Percentiles rank a stretch among this genome's conserved stretches.
These are phyloP conservation scores for Avahi laniger DNA, from an alignment of 2,797 vertebrate species.

Conservation along the genomic window DNA sequence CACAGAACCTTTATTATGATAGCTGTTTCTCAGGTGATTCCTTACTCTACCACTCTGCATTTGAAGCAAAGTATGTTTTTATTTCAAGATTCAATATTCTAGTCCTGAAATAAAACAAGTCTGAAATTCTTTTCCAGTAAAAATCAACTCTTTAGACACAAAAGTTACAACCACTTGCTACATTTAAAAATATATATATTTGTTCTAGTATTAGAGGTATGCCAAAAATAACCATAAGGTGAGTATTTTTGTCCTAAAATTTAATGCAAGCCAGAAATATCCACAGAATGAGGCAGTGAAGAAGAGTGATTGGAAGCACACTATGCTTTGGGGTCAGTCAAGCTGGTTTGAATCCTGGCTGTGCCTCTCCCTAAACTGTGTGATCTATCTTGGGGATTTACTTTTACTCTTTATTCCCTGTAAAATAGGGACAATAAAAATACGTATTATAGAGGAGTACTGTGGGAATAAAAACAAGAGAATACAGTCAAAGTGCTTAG, in stretches of 20 bases:
- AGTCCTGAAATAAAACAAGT: constrained; percentile 15
- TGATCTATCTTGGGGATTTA: background rate
- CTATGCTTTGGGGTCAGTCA: background rate
- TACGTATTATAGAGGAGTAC: background rate
- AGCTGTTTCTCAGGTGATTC: background rate
- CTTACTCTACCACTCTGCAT: background rate
- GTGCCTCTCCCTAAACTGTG: background rate
- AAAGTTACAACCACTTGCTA: constrained; percentile 24
- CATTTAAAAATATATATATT: background rate
- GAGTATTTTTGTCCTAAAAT: constrained; percentile 45
- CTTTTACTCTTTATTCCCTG: background rate
- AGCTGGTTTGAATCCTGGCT: background rate
- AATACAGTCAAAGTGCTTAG: background rate
- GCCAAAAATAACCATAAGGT: constrained; percentile 6
- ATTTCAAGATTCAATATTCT: constrained; percentile 4
- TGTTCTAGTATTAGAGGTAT: constrained; percentile 36
- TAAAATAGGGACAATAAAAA: constrained; percentile 2
- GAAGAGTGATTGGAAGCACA: background rate
- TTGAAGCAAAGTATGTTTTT: constrained; percentile 2
- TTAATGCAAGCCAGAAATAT: constrained; percentile 24
- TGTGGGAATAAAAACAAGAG: background rate
- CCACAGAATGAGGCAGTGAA: background rate
- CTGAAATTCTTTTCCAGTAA: constrained; percentile 23
- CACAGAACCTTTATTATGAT: background rate
- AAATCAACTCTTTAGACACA: background rate